Evolutionary conservation across 2,797 vertebrate species (phyloP), one percentile per base, ranked within the genome.

Genomic region (Pachyuromys duprasi): DNA sequence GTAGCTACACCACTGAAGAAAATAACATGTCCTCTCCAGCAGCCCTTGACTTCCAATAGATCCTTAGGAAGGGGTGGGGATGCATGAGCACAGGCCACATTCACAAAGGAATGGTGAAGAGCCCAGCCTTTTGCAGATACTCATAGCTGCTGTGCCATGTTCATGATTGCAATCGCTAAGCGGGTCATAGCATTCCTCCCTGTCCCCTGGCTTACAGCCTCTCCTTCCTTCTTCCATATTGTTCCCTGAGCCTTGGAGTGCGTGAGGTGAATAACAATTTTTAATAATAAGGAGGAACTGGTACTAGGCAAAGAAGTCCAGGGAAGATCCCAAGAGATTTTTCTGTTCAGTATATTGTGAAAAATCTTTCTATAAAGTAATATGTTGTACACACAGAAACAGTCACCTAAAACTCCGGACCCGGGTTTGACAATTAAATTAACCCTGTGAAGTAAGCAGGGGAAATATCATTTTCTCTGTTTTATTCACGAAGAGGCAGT

Each of bases 331-430:
- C 39, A 81, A 60, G 28, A 60, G 53, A 13, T 84, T 89, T 90
- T 88, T 74, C 55, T 63, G 39, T n/a, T 63, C 88, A 72, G 36
- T 79, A 74, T 90, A 8, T 92, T 86, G 22, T 84, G 55, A 90
- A 28, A 49, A 87, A 42, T 79, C 57, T 86, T 93, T 83, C 31
- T 67, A 20, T 91, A 91, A 53, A 93, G 63, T 87, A 84, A 89
- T n/a, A 88, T 9, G 28, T 90, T 60, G 57, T 18, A 60, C 75
- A 70, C 49, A 53, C 17, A 65, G 8, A 89, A 42, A 90, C 49
- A 92, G 74, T 84, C 87, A 75, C 57, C 79, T 96, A 89, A 67
- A 90, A 96, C 92, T 89, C 14, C 20, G 65, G 90, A 75, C n/a
- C 36, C 8, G 2, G 60, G 13, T 96, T 92, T 95, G 62, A 76